Evolutionary conservation across 2,113 vertebrate species (phyloP).

Genomic region (Progne subis): DNA sequence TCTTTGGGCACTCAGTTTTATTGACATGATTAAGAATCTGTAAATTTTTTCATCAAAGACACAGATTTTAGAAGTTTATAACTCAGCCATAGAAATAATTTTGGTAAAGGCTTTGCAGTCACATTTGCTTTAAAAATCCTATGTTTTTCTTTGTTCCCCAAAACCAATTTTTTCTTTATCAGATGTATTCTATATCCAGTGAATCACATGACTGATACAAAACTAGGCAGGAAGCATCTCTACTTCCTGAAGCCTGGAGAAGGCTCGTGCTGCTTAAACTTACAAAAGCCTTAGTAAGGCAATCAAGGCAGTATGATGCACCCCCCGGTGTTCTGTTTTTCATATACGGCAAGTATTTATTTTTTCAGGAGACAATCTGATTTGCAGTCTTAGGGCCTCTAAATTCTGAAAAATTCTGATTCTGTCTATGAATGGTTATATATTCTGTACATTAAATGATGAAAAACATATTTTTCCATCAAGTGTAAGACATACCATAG

Average conservation of each 20-base stretch:
- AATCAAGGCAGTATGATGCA: not conserved
- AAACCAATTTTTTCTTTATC: not conserved
- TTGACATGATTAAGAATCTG: not conserved
- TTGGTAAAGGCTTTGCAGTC: slow-evolving; percentile 4
- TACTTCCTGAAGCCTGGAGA: not conserved
- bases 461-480: not conserved
- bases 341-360: not conserved
- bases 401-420: not conserved
- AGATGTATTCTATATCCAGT: not conserved
- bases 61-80: not conserved
- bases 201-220: not conserved
- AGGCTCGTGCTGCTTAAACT: not conserved
- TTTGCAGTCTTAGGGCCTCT: not conserved
- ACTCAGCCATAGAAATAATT: slow-evolving; percentile 3
- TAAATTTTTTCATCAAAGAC: slow-evolving; percentile 28
- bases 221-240: not conserved
- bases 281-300: not conserved
- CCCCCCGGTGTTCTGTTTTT: not conserved
- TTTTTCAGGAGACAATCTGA: not conserved
- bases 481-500: not conserved
- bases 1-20: not conserved
- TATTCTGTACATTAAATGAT: not conserved
- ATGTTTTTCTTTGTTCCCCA: not conserved
- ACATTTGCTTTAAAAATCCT: not conserved
- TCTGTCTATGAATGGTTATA: not conserved